Percentiles rank a stretch among this genome's conserved stretches.
Conservation (phyloP, 2,888 invertebrate genomes). For the Oeneis ivallda region DNA sequence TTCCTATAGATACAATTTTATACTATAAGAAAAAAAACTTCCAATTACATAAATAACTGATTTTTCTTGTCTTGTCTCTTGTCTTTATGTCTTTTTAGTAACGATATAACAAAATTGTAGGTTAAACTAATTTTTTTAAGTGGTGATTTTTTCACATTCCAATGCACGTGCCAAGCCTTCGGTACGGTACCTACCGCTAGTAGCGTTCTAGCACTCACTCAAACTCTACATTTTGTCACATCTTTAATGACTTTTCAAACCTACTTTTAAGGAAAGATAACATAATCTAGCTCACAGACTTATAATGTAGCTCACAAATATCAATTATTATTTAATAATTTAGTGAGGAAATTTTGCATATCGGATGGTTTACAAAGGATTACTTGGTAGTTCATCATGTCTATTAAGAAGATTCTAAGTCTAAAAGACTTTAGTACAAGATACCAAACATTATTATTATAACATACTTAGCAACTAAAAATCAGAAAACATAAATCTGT, state of each 20-base stretch:
- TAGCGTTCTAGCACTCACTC: not conserved
- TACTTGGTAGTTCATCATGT: not conserved
- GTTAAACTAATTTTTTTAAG: too few relatives aligned
- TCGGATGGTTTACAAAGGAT: not conserved
- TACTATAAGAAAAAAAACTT: too few relatives aligned
- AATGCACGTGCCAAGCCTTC: too few relatives aligned
- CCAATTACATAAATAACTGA: too few relatives aligned
- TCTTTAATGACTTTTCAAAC: not conserved
- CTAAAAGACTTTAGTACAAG: conserved; percentile 2
- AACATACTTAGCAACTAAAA: conserved; percentile 16
- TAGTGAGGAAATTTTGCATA: not conserved
- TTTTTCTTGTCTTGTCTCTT: too few relatives aligned
- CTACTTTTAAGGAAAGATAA: not conserved
- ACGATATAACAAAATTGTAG: too few relatives aligned
- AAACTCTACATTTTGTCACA: not conserved
- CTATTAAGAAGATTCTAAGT: conserved; percentile 8
- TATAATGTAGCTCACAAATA: too few relatives aligned
- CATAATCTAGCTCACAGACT: not conserved
- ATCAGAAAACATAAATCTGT: conserved; percentile 22
- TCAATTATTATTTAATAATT: too few relatives aligned
- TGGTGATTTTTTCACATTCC: too few relatives aligned
- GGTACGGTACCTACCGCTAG: too few relatives aligned
- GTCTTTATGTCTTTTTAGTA: too few relatives aligned
- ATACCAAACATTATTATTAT: conserved; percentile 1
- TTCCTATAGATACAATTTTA: too few relatives aligned